Evolutionary conservation across 2,113 vertebrate genomes (phyloP).

Genomic region (Apteryx owenii): DNA sequence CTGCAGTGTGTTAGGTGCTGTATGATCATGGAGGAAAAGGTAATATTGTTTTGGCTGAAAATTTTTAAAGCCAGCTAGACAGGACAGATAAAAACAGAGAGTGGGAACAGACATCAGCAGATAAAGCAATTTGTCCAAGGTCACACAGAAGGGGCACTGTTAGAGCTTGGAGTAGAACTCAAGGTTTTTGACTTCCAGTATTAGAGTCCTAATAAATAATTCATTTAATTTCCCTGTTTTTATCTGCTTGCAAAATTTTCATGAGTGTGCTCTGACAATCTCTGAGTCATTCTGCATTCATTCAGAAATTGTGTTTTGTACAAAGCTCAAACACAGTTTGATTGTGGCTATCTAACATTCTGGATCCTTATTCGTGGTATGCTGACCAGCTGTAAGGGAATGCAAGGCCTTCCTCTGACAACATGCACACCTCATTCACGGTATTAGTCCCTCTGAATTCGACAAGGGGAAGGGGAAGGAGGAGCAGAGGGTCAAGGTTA

Average conservation of each 20-base stretch:
- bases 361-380: background rate
- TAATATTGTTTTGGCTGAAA: background rate
- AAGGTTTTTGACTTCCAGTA: background rate
- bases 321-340: background rate
- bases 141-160: background rate
- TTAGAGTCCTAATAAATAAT: constrained; percentile 49
- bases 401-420: background rate
- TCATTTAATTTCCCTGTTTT: constrained; percentile 50
- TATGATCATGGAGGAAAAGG: background rate
- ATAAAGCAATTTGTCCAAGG: background rate
- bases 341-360: background rate
- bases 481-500: background rate
- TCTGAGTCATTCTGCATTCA: background rate
- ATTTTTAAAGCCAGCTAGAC: background rate
- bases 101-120: background rate
- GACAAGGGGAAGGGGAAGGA: background rate
- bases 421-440: background rate
- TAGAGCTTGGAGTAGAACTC: background rate
- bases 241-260: constrained; percentile 31
- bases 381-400: background rate
- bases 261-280: background rate
- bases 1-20: background rate
- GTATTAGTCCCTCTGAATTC: background rate
- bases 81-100: background rate
- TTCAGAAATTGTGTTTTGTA: background rate